phyloP scores from a whole-genome alignment of 2,797 vertebrate genomes.

The Ataeniobius toweri region DNA sequence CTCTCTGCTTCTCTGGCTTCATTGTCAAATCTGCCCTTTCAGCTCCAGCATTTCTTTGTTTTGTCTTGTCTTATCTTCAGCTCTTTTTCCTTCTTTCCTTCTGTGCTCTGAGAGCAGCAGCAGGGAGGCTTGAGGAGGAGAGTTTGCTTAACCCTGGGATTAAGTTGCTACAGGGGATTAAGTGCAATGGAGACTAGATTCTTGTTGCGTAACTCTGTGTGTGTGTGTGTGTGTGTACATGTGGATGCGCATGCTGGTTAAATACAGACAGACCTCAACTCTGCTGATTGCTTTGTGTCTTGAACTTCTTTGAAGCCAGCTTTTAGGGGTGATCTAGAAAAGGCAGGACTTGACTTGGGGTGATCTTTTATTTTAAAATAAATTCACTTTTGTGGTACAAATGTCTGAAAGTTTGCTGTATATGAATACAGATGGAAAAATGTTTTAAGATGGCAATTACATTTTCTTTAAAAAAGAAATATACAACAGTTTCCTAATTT shows the following conservation, averaged over 20 bases:
- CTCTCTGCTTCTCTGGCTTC: slow-evolving; percentile 3
- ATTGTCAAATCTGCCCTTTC: slow-evolving; percentile 25
- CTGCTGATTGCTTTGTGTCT: slow-evolving; percentile 70
- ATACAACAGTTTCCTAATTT: too few relatives aligned
- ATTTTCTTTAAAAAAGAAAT: not conserved
- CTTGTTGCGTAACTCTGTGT: slow-evolving; percentile 65
- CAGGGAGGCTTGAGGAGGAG: slow-evolving; percentile 60
- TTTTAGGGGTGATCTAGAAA: slow-evolving; percentile 50
- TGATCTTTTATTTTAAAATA: slow-evolving; percentile 54
- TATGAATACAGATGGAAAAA: not conserved
- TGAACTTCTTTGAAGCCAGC: slow-evolving; percentile 53
- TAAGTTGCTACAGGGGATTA: slow-evolving; percentile 77
- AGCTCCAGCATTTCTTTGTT: slow-evolving; percentile 35
- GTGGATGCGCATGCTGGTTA: slow-evolving; percentile 43
- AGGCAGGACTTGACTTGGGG: slow-evolving; percentile 41
- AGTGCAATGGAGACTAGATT: slow-evolving; percentile 80
- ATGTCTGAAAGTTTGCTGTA: slow-evolving; percentile 5
- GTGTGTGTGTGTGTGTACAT: slow-evolving; percentile 9
- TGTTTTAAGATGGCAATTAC: not conserved
- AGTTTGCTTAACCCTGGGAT: slow-evolving; percentile 73
- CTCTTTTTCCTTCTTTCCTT: slow-evolving; percentile 28
- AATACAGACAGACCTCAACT: slow-evolving; percentile 70
- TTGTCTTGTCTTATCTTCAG: slow-evolving; percentile 31
- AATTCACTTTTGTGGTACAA: slow-evolving; percentile 47
- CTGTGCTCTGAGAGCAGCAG: slow-evolving; percentile 51